Evolutionary conservation across 2,797 vertebrate species (phyloP).

Genomic region (Aeoliscus strigatus): DNA sequence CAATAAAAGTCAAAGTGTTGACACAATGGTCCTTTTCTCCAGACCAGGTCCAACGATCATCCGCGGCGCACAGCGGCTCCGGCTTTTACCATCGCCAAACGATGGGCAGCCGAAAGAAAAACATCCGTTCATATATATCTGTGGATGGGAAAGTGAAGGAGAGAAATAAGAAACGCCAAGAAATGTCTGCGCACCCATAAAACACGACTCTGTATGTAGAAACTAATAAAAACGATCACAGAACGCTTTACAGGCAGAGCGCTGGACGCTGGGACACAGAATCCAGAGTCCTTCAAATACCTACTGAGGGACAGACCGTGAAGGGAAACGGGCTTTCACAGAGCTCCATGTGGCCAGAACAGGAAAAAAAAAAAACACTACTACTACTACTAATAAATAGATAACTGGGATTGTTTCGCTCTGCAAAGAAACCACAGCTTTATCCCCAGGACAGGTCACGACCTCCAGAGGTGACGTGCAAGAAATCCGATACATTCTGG

Average conservation of each 20-base stretch:
- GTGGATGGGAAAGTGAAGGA: constrained; percentile 32
- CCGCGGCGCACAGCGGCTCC: constrained; percentile 33
- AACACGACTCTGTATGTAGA: constrained; percentile 47
- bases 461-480: constrained; percentile 30
- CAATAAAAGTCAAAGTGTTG: constrained; percentile 71
- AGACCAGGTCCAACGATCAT: constrained; percentile 39
- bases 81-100: constrained; percentile 65
- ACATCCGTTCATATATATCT: constrained; percentile 31
- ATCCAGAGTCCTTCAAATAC: constrained; percentile 27
- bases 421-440: constrained; percentile 28
- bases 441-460: constrained; percentile 25
- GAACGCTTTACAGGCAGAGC: constrained; percentile 30
- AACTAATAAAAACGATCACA: constrained; percentile 47
- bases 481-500: constrained; percentile 17
- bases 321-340: constrained; percentile 31
- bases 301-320: constrained; percentile 27
- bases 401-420: constrained; percentile 28
- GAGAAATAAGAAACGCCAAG: constrained; percentile 9
- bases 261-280: constrained; percentile 42
- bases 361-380: constrained; percentile 27
- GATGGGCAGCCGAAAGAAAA: constrained; percentile 49
- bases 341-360: constrained; percentile 16
- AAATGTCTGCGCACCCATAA: constrained; percentile 39
- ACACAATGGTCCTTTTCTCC: constrained; percentile 71
- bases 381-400: constrained; percentile 42